These are phyloP conservation scores for Schmidtea mediterranea DNA, from an alignment of 1,140 invertebrate genomes.

Conservation along the genomic window DNA sequence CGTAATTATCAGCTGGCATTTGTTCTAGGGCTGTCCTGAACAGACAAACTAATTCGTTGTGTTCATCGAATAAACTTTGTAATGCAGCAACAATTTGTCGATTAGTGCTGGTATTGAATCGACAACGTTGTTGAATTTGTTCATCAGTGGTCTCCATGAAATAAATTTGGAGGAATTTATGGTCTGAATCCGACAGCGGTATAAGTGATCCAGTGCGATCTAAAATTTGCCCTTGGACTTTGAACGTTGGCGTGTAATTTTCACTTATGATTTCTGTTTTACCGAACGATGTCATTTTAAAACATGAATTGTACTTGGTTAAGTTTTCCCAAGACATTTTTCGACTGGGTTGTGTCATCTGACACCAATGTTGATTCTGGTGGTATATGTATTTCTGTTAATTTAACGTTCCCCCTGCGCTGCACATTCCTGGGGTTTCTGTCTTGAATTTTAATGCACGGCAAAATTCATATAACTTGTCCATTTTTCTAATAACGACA, in stretches of 20 bases:
- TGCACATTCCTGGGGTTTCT: not conserved
- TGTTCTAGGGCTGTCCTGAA: conserved; percentile 19
- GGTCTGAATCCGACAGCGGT: conserved; percentile 13
- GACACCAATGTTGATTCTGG: not conserved
- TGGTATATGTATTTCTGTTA: not conserved
- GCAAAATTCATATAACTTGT: too few species aligned
- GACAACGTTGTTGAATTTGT: conserved; percentile 5
- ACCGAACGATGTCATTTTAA: conserved; percentile 25
- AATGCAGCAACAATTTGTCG: conserved; percentile 10
- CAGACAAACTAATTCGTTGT: conserved; percentile 15
- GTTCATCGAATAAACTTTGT: conserved; percentile 18
- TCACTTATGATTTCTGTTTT: conserved; percentile 14
- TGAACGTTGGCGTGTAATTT: conserved; percentile 22
- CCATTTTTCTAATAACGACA: too few species aligned
- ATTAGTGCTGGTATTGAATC: not conserved
- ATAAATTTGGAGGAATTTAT: conserved; percentile 27
- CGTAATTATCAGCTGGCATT: conserved; percentile 12
- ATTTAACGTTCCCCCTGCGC: not conserved
- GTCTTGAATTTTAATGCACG: not conserved
- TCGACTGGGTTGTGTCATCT: not conserved
- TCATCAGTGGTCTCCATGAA: conserved; percentile 9
- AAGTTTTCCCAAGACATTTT: conserved; percentile 17
- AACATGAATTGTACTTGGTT: conserved; percentile 21
- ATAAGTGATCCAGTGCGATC: conserved; percentile 21
- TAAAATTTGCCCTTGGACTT: conserved; percentile 29